Base-by-base conservation (phyloP, 1,140 invertebrate genomes). In the Epicauta chinensis region DNA sequence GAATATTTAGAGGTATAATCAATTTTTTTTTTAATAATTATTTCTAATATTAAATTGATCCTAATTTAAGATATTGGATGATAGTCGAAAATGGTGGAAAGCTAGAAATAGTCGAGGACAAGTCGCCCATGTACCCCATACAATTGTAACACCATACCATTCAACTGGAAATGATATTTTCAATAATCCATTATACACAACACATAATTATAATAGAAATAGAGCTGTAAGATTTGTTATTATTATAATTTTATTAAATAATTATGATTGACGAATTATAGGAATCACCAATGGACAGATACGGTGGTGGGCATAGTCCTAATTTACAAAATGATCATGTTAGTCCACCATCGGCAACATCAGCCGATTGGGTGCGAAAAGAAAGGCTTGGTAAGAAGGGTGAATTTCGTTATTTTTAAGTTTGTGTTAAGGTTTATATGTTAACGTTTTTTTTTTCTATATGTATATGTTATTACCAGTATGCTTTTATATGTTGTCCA, bases 81-180 rank as follows among this genome's bases (percentile, higher is more conserved):
- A 96, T 71, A 87, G 84, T 32, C 81, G 94, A 57, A 98, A 98
- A 71, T 99, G 96, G 96, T 99, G 96, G 96, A 95, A 96, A 74
- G 89, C 94, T 53, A 80, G 91, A 50, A 99, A 98, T 71, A 80
- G 81, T 17, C 80, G 85, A 53, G 90, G 91, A 3, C 83, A 91
- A 66, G 77, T 91, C 6, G 95, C 92, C 30, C 94, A 97, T 72
- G 95, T 98, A 38, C 96, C 96, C 0, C 93, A 98, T 73, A 99
- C 96, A 14, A 98, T 99, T 69, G 90, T 99, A 30, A 85, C 89
- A 11, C 80, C 85, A 5, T 79, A 78, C 48, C 64, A 68, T 36
- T 68, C 69, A 12, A 42, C 67, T 61, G 75, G 75, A 58, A 72
- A 75, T 58, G 83, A 85, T 54, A 77, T 82, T 47, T 87, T 86